These are phyloP conservation scores for Conus ventricosus DNA, from an alignment of 1,140 invertebrate species.

Conservation along the genomic window DNA sequence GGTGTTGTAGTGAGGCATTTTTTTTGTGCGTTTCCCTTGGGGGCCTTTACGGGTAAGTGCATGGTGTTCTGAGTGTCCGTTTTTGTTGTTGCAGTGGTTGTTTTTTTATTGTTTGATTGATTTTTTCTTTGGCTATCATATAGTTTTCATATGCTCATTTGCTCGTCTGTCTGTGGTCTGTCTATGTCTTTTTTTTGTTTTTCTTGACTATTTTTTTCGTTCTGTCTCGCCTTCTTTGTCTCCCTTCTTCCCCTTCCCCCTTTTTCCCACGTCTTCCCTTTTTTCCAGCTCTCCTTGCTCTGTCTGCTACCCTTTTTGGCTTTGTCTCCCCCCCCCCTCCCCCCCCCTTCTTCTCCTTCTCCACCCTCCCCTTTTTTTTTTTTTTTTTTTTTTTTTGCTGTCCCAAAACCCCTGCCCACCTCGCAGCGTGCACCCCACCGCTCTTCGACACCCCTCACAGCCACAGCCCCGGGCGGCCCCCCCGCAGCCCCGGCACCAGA, in stretches of 20 bases:
- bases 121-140: no score
- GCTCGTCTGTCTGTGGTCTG: background rate
- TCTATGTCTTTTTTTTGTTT: background rate
- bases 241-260: background rate
- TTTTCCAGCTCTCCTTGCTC: no score
- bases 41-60: conserved; percentile 72
- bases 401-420: no score
- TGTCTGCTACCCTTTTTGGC: background rate
- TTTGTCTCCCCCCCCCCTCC: background rate
- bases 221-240: background rate
- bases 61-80: background rate
- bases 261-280: background rate
- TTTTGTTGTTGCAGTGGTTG: no score
- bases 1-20: conserved; percentile 66
- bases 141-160: background rate
- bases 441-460: no score
- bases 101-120: no score
- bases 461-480: no score
- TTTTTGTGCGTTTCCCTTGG: conserved; percentile 70
- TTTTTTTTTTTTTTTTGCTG: background rate
- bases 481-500: no score
- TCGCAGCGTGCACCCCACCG: no score
- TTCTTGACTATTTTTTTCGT: background rate
- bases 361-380: background rate
- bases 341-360: background rate